Evolutionary conservation across 2,888 invertebrate genomes (phyloP).

Genomic region (Volucella inflata): DNA sequence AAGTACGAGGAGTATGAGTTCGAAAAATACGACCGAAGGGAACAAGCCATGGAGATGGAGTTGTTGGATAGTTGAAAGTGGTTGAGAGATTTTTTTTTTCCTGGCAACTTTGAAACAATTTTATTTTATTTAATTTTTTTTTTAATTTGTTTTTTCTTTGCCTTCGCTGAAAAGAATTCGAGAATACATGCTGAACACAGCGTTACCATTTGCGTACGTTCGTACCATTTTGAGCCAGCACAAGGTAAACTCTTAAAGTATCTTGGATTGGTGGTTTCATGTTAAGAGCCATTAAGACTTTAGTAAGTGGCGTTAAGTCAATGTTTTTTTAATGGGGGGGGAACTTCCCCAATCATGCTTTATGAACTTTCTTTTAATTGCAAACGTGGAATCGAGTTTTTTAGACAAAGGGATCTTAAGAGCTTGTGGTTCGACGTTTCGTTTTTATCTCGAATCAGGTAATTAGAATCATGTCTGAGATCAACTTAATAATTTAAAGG

Average conservation of each 20-base stretch:
- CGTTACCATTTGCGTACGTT: not conserved
- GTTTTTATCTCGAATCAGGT: no score
- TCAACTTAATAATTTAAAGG: no score
- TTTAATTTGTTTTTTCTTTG: not conserved
- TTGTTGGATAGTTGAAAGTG: constrained; percentile 22
- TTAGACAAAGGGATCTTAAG: no score
- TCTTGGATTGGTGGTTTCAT: constrained; percentile 15
- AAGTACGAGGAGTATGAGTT: not conserved
- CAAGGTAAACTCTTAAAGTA: no score
- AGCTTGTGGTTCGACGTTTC: no score
- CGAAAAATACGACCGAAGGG: not conserved
- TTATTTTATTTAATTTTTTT: not conserved
- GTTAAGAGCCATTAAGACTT: not conserved
- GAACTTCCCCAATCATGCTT: no score
- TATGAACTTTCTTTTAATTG: no score
- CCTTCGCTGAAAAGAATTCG: not conserved
- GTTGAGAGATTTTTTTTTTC: constrained; percentile 28
- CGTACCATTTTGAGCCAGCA: no score
- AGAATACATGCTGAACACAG: constrained; percentile 16
- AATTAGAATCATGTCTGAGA: no score
- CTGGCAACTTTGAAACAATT: constrained; percentile 45
- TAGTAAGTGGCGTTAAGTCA: no score
- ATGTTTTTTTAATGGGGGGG: no score
- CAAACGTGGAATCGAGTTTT: no score
- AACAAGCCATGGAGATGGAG: not conserved